Base-by-base conservation (phyloP, 2,888 invertebrate genomes). In the Uloborus plumipes region DNA sequence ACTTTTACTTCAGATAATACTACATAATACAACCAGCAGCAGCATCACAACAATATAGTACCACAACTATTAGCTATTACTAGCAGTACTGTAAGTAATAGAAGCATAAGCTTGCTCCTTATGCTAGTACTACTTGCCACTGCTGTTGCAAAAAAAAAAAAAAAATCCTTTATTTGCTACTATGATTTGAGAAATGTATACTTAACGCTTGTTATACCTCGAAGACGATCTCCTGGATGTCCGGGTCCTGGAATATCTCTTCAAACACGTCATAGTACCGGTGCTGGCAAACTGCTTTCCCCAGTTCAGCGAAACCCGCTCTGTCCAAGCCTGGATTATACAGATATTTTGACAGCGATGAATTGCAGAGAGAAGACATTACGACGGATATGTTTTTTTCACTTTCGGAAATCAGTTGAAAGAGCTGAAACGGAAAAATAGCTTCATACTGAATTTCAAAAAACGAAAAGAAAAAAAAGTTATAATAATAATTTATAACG, bases 201-300 rank as follows among this genome's bases (percentile, higher is more conserved):
- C 9, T 7, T 61, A 1, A 15, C 39, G 9, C 9, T 39, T 1
- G 0, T 16, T 20, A 51, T 47, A 82, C 82, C 22, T 82, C 82
- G 47, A 82, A 82, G 15, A 67, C 72, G 7, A 82, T 77, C 39
- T 77, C 82, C 66, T 82, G 82, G 2, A 82, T 82, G 22, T 82
- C 76, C 2, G 82, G 73, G 65, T 78, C 78, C 58, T 78, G 67
- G 58, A 84, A 74, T 26, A 84, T 59, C 31, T 78, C 84, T 51
- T 78, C 73, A 31, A 74, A 78, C 1, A 84, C 66, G 20, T 78
- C 70, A 55, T 74, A 78, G 13, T 74, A 84, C 11, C 59, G n/a
- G 47, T 84, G 78, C 9, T 22, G 53, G 31, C 84, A 84, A 0
- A 84, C 26, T n/a, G 64, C 65, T 50, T 20, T 18, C 11, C 55